Base-by-base conservation (phyloP, 2,797 vertebrate genomes). In the Neosalanx taihuensis region DNA sequence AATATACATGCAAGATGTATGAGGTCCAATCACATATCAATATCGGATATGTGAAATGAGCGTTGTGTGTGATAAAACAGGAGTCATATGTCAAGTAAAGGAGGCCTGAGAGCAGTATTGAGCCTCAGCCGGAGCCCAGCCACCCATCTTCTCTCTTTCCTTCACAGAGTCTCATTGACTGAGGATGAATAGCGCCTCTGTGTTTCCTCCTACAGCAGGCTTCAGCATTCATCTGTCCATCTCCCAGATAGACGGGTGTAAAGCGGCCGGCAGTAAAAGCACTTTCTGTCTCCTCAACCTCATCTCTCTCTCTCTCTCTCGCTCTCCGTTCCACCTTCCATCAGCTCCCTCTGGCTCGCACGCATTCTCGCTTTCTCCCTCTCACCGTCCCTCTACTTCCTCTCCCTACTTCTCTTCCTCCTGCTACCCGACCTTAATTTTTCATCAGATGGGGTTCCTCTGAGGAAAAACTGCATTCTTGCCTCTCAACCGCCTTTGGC, bases 231-330 rank as follows among this genome's bases (percentile, higher is more conserved):
- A 79, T 77, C 78, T 41, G 72, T 85, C 84, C 81, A 72, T 84
- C 84, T 84, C 62, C 49, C 31, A 79, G 84, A 82, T 67, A 77
- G 83, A 85, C 82, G 83, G 81, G 74, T 83, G 76, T 86, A 85
- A 85, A 86, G 78, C 75, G 78, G 80, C 76, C 51, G 29, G 72
- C 79, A 75, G 76, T 82, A 82, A 85, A 86, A 87, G 81, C 84
- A 75, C 83, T 86, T 75, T 73, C 72, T 74, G 69, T 74, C 62
- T 72, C 71, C 60, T 74, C 59, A 57, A 29, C 31, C 2, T 59
- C 57, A 46, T 64, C 12, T 72, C 64, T n/a, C 41, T 23, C 23
- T 63, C 18, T 57, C 61, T 60, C 57, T 60, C 68, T 65, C 30
- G 37, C 5, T 64, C 61, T 56, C 51, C 0, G 17, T n/a, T 17